Evolutionary conservation across 2,888 invertebrate species (phyloP), one percentile per base, ranked within the genome.

Genomic region (Coelinius sp.): DNA sequence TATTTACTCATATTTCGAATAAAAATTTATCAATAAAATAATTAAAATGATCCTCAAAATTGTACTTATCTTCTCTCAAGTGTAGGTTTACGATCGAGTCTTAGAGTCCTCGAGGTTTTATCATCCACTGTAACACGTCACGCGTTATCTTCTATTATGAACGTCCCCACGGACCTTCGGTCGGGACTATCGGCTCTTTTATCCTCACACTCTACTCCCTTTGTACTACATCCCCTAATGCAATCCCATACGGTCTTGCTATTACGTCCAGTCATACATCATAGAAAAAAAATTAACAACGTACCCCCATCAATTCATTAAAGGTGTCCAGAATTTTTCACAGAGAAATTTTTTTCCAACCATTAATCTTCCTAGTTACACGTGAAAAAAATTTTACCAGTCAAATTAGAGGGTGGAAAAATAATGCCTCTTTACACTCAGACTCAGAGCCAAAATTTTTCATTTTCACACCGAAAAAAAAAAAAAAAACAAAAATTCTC

Each of bases 81-180:
- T 17, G 1, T 17, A 20, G 46, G 41, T 14, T 2, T 49, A 20
- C 20, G 17, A 35, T 24, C 24, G 46, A 56, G 62, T 44, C 46
- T 14, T 17, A 49, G 44, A 46, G 31, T 49, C 46, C 46, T 64
- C 25, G 7, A 67, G n/a, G 35, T 71, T 71, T 71, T 67, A 71
- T 67, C 52, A 52, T 52, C 67, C 41, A 41, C 41, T 25, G 22
- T 53, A 56, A 25, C 59, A 17, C 24, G 67, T 71, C 67, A 71
- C 71, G 67, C 62, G 71, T 71, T 71, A 71, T 71, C 71, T 63
- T 67, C 62, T 49, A 71, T 71, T 71, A 71, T 63, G 62, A 67
- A 35, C 38, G 62, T 71, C 67, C 71, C 38, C 35, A 67, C 63
- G 56, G 52, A 67, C 71, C 71, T 71, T 71, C 71, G 71, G 10